Base-by-base conservation (phyloP, 2,797 vertebrate species). In the Sebastes ruberrimus region DNA sequence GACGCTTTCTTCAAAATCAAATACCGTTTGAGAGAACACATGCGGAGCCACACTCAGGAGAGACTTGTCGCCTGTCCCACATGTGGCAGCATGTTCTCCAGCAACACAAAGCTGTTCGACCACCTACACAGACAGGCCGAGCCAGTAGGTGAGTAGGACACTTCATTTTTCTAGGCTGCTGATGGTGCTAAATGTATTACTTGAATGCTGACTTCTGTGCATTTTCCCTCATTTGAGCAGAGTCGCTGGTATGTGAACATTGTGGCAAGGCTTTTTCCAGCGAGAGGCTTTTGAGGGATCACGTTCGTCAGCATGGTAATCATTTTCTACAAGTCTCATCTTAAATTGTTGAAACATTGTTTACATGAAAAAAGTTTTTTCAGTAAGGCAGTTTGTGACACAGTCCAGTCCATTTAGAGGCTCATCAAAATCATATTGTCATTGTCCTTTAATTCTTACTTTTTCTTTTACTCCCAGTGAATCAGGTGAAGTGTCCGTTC, bases 41-140 rank as follows among this genome's bases (percentile, higher is more conserved):
- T 94, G 91, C 92, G 95, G 76, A 95, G 92, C 38, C 92, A 90
- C 92, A 96, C 91, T 1, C 89, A 95, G 87, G 93, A 96, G 89
- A 91, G 93, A 6, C 86, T 95, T 7, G 93, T 94, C 7, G 95
- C 95, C 22, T 96, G 94, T 83, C 95, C 95, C 7, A 85, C 94
- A 7, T 95, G 94, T n/a, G 93, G 95, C 82, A 94, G 93, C 91
- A 96, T 96, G 94, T 96, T 96, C 89, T 96, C 95, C 87, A 96
- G 90, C 91, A 96, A 92, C 89, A 96, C 94, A 1, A 94, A 95
- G 83, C 69, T 95, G 87, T 97, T 96, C 20, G 93, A 96, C 86
- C 95, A 96, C 76, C 91, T 94, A 69, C 95, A 96, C 82, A 92
- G 94, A 57, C 94, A 97, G 87, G 88, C 95, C 3, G 94, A 94